Evolutionary conservation across 2,888 invertebrate species (phyloP).

Genomic region (Schizotus pectinicornis): DNA sequence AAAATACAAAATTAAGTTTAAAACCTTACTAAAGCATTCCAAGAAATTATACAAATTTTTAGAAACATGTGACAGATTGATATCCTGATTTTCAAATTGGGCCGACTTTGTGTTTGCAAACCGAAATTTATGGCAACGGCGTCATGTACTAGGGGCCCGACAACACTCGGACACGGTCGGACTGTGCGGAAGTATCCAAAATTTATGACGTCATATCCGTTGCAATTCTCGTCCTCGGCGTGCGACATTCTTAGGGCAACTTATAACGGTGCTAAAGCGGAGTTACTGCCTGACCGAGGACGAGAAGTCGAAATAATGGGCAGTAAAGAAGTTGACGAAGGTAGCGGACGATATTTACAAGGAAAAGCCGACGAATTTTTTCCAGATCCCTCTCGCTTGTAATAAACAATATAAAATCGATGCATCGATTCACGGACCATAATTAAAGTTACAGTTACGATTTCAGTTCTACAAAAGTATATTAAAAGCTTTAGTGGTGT

Average conservation of each 20-base stretch:
- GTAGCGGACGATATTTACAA: conserved; percentile 22
- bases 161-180: too few relatives aligned
- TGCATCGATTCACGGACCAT: too few relatives aligned
- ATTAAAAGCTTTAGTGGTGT: too few relatives aligned
- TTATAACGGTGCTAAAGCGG: conserved; percentile 21
- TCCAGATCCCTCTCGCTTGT: too few relatives aligned
- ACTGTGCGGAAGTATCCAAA: not conserved
- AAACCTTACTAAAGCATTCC: too few relatives aligned
- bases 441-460: too few relatives aligned
- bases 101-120: not conserved
- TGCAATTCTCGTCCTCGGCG: too few relatives aligned
- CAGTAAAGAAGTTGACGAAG: conserved; percentile 24
- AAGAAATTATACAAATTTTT: too few relatives aligned
- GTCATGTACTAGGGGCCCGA: not conserved
- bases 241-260: conserved; percentile 15
- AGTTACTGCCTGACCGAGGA: conserved; percentile 14
- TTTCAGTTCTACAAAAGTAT: too few relatives aligned
- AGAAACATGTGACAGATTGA: too few relatives aligned
- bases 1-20: too few relatives aligned
- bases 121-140: conserved; percentile 8
- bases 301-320: conserved; percentile 23
- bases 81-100: not conserved
- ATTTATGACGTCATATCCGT: conserved; percentile 10
- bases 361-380: conserved; percentile 7
- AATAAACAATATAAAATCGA: too few relatives aligned